Evolutionary conservation across 2,797 vertebrate species (phyloP).

Genomic region (Enteromius thamalakanensis): DNA sequence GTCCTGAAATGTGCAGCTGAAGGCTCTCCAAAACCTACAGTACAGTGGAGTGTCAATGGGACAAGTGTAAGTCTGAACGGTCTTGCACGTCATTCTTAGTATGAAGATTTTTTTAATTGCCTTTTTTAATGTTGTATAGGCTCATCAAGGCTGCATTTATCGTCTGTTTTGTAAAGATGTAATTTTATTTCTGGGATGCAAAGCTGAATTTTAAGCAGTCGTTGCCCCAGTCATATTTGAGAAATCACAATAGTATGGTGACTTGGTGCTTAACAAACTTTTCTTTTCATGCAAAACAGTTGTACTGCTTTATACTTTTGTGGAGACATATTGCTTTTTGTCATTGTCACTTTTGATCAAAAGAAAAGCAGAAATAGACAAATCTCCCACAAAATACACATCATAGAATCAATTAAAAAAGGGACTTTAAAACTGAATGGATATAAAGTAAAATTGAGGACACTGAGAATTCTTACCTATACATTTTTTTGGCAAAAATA

Average conservation of each 20-base stretch:
- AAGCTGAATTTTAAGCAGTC: neutral
- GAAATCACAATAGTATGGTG: neutral
- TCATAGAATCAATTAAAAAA: neutral
- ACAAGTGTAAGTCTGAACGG: slow-evolving; percentile 71
- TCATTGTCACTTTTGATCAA: neutral
- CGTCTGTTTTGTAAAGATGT: too few relatives aligned
- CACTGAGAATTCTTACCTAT: neutral
- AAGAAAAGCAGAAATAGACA: neutral
- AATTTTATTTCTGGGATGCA: neutral
- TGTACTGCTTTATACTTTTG: neutral
- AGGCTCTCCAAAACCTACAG: slow-evolving; percentile 90
- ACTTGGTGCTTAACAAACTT: neutral
- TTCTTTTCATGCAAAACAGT: neutral
- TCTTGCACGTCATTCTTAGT: slow-evolving; percentile 13
- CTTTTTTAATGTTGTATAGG: neutral
- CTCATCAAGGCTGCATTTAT: neutral
- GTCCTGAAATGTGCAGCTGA: slow-evolving; percentile 89
- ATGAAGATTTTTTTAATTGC: neutral
- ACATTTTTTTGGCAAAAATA: neutral
- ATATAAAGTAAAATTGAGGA: neutral
- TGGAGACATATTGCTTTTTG: neutral
- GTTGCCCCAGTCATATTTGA: neutral
- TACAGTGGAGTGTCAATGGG: slow-evolving; percentile 90
- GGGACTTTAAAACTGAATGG: neutral
- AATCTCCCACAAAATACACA: neutral